Evolutionary conservation across 2,888 invertebrate species (phyloP).

Genomic region (Ophraella communa): DNA sequence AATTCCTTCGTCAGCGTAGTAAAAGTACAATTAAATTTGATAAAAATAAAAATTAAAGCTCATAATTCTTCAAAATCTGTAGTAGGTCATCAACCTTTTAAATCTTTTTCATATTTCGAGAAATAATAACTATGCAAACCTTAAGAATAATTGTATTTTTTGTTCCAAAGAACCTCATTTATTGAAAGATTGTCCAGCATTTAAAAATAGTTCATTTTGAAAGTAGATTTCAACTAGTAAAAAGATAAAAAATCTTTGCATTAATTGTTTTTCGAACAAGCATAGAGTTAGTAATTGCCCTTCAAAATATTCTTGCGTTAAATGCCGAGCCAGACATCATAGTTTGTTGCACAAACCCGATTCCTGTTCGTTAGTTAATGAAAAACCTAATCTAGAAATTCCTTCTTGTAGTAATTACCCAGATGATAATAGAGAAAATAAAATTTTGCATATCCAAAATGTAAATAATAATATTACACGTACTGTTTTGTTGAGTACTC

Average conservation of each 20-base stretch:
- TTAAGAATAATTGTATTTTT: no score
- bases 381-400: no score
- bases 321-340: neutral
- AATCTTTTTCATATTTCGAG: no score
- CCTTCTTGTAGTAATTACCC: no score
- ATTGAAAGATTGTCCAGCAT: neutral
- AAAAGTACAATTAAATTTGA: neutral
- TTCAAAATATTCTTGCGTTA: neutral
- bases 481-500: no score
- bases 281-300: neutral
- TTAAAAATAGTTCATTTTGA: neutral
- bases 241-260: no score
- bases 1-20: neutral
- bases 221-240: neutral
- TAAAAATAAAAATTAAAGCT: no score
- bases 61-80: no score
- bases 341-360: neutral
- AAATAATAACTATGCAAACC: no score
- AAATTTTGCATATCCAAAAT: no score
- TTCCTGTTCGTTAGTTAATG: neutral
- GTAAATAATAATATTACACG: neutral
- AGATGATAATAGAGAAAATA: no score
- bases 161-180: neutral
- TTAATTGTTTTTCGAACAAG: neutral
- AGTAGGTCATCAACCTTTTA: no score